Evolutionary conservation across 2,113 vertebrate species (phyloP), one percentile per base, ranked within the genome.

Genomic region (Laticauda laticaudata): DNA sequence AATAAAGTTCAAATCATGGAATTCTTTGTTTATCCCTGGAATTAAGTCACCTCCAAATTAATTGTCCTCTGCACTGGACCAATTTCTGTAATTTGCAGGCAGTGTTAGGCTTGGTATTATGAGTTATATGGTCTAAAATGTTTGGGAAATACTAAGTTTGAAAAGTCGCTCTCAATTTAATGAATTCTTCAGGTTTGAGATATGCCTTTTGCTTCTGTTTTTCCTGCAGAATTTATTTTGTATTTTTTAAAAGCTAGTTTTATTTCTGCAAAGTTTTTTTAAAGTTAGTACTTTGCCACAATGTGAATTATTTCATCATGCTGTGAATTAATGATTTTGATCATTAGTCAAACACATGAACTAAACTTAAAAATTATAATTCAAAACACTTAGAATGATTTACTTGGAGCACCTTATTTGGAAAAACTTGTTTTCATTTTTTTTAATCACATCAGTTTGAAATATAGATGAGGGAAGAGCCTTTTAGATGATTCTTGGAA

Each of bases 311-410:
- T 81, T 21, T 39, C 75, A 43, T 81, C 86, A 26, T 1, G 11
- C 86, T 34, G 91, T 86, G 75, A 97, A 94, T 96, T 96, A 95
- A 69, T 95, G 92, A 91, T 94, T 94, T 43, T 96, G 51, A 75
- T 94, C 43, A 91, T 96, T 95, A 95, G 69, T 93, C 54, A 94
- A n/a, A 93, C 95, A 88, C 14, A 94, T 95, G 53, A 94, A 94
- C 94, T 96, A 93, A 91, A 91, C 69, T 93, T 96, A 89, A 96
- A 93, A 96, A 95, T 95, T 94, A 18, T 94, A 96, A 96, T 95
- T 96, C 97, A 93, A 87, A 95, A 24, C 8, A 69, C 43, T 93
- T 93, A 81, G 93, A 94, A 94, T 96, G 95, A 95, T 96, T 97
- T 96, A 94, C 95, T 88, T 94, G 92, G 81, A 88, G 15, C 92